Percentiles rank a stretch among this genome's conserved stretches.
These are phyloP conservation scores for Oxyura jamaicensis DNA, from an alignment of 2,113 vertebrate species.

Conservation along the genomic window DNA sequence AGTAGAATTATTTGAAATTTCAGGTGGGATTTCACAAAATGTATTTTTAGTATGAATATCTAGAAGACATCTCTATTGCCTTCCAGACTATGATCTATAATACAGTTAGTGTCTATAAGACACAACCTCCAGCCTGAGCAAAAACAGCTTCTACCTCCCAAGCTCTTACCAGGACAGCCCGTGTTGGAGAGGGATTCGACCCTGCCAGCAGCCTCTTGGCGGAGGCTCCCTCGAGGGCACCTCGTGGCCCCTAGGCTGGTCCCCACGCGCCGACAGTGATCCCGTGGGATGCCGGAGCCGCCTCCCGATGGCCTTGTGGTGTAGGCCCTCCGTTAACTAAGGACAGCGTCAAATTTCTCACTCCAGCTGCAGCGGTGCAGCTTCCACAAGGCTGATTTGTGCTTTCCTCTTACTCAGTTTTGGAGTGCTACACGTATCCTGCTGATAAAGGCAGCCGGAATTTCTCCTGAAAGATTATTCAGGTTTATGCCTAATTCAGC, in stretches of 20 bases:
- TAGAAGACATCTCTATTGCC: neutral
- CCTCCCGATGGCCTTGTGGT: rapidly evolving
- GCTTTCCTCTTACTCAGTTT: neutral
- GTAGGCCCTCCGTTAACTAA: rapidly evolving
- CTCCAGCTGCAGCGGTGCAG: rapidly evolving
- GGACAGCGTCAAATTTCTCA: rapidly evolving
- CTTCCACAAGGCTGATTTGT: neutral
- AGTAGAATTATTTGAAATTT: neutral
- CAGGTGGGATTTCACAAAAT: neutral
- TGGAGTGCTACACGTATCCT: neutral
- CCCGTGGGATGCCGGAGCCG: rapidly evolving
- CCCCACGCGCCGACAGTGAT: too few species aligned
- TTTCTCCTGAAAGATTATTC: neutral
- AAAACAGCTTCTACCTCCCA: neutral
- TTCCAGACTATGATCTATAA: neutral
- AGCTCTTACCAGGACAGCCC: too few species aligned
- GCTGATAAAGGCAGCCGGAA: neutral
- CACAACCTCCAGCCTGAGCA: too few species aligned
- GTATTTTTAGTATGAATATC: neutral
- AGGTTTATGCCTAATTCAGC: neutral
- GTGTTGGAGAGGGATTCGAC: neutral
- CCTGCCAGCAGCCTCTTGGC: neutral
- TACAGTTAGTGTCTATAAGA: neutral
- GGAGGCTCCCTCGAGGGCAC: too few species aligned
- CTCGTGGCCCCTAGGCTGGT: too few species aligned